Evolutionary conservation across 2,888 invertebrate genomes (phyloP), one percentile per base, ranked within the genome.

Genomic region (Gisinianus flammeolus): DNA sequence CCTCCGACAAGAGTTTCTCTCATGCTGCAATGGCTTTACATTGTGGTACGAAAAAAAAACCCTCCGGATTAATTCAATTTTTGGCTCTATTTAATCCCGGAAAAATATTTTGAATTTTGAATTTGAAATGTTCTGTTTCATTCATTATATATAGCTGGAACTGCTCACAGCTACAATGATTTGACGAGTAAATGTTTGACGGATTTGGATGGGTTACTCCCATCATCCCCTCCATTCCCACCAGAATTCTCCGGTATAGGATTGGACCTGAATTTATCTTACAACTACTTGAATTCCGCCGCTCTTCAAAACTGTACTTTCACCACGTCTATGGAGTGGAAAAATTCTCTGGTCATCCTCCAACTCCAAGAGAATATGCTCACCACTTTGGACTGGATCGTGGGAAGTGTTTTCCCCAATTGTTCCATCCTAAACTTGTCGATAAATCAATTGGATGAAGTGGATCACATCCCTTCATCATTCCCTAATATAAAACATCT

Each of bases 321-420:
- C 71, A 79, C 81, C n/a, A 33, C 78, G 31, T 78, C 76, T 6
- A 33, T 75, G 4, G 83, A 83, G 24, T 85, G 83, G 83, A 80
- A 69, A 22, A 77, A 79, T 3, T 70, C 72, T 19, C 26, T 85
- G 0, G 77, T 82, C 2, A 79, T 80, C 28, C 30, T 85, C 3
- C 80, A 84, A 35, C 69, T 85, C 8, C 84, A 85, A 76, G 83
- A 82, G 52, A 85, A 85, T 67, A 79, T 79, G 54, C 79, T 85
- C 10, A 78, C 79, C 0, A 80, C 68, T 56, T 64, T 85, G 75
- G 82, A 81, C 12, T 85, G 85, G 85, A 58, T 84, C 35, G 81
- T 77, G 68, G 82, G 79, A 22, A 58, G 72, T 3, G 64, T 79
- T 2, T 85, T 82, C 56, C 83, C 83, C 0, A 85, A 82, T 74